Evolutionary conservation across 2,888 invertebrate species (phyloP), one percentile per base, ranked within the genome.

Genomic region (Cerceris ruficornis): DNA sequence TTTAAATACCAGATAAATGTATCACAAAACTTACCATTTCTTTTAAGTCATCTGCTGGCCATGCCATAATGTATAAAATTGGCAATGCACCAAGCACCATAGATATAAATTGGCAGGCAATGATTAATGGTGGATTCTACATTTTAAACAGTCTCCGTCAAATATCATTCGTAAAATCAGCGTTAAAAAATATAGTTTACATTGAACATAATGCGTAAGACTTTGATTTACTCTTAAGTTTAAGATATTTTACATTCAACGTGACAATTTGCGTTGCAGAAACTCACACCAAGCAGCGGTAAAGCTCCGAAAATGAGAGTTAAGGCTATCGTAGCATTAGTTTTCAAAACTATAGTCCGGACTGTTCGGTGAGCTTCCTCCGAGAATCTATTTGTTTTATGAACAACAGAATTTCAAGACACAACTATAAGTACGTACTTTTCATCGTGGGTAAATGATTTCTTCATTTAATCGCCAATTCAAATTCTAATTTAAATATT

Each of bases 41-140:
- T 42, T 82, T 82, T 14, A 90, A 80, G 69, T 90, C 87, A 58
- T 90, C 87, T 4, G 90, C 90, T 5, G 90, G 88, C 84, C 88
- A 87, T 6, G 87, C 28, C 15, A 11, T 46, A 2, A 14, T 57
- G 7, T 85, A 89, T 6, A 89, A 79, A 43, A 86, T 83, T n/a
- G 87, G 66, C 57, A 83, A 80, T n/a, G 85, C 85, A 41, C 77
- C 79, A 17, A 80, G 9, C 0, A 85, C 73, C 81, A 89, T 78
- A 6, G 83, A 70, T 39, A 88, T 64, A 17, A 88, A 88, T 73
- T 85, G 83, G 0, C 83, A 13, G 7, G 15, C n/a, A 11, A 59
- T 14, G 41, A 14, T 41, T 0, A 11, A 13, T 13, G 9, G 42
- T 41, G 11, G 58, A 13, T 59, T 41, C 41, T 41, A 11, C 13